A percentile compares a stretch with the other conserved stretches of the same genome.
Evolutionary conservation across 1,140 invertebrate genomes (phyloP).

Genomic region (Zaprionus camerounensis): DNA sequence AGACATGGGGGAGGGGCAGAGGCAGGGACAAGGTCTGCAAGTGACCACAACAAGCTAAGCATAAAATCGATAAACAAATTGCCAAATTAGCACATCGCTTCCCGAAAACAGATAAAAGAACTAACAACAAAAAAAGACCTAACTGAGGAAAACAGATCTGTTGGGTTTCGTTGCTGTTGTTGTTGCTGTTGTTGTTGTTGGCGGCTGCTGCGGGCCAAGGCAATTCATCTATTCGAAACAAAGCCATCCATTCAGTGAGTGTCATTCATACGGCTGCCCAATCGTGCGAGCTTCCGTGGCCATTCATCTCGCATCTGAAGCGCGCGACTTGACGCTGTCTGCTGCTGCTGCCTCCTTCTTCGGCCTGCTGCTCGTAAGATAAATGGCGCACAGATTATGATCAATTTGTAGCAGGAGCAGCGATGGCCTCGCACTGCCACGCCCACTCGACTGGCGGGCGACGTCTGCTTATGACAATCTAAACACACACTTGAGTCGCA

Average conservation of each 20-base stretch:
- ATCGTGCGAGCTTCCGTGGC: conserved; percentile 73
- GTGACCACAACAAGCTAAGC: conserved; percentile 52
- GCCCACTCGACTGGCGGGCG: conserved; percentile 50
- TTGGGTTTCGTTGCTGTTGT: conserved; percentile 5
- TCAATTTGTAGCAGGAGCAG: conserved; percentile 70
- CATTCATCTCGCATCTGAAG: conserved; percentile 66
- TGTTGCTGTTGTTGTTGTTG: not conserved
- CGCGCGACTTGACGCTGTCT: conserved; percentile 36
- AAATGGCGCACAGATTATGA: conserved; percentile 80
- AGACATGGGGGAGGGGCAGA: not conserved
- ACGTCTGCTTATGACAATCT: conserved; percentile 77
- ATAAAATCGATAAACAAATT: conserved; percentile 81
- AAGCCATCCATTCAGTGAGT: conserved; percentile 75
- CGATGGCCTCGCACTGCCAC: conserved; percentile 59
- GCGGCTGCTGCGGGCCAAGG: conserved; percentile 53
- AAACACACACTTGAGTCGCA: conserved; percentile 49
- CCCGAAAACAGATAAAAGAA: conserved; percentile 37
- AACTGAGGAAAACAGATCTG: conserved; percentile 43
- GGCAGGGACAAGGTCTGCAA: not conserved
- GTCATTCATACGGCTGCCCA: conserved; percentile 73
- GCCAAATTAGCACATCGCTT: conserved; percentile 74
- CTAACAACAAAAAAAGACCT: conserved; percentile 4
- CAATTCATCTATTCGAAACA: conserved; percentile 80
- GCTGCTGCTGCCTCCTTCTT: conserved; percentile 11
- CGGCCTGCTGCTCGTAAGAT: conserved; percentile 51